A percentile compares a stretch with the other conserved stretches of the same genome.
phyloP scores from a whole-genome alignment of 1,140 invertebrate genomes.

The Orius insidiosus region DNA sequence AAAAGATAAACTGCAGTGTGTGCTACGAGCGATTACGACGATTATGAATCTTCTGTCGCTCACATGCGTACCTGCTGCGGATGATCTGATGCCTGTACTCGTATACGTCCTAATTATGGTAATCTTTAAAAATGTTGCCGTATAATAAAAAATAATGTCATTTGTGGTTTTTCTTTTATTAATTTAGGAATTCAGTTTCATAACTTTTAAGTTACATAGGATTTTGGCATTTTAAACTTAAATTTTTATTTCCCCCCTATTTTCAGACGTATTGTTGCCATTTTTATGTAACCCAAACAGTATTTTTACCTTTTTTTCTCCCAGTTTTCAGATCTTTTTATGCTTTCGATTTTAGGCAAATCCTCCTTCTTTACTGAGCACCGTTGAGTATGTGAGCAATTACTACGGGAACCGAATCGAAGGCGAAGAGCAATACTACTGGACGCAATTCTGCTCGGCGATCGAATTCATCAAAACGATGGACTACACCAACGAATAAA shows the following conservation, averaged over 20 bases:
- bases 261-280: too few relatives aligned
- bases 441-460: conserved; percentile 93
- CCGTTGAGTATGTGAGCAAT: conserved; percentile 88
- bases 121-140: too few relatives aligned
- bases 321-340: too few relatives aligned
- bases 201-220: too few relatives aligned
- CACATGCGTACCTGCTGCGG: conserved; percentile 79
- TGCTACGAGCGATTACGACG: conserved; percentile 71
- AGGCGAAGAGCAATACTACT: conserved; percentile 94
- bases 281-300: too few relatives aligned
- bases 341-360: conserved; percentile 51
- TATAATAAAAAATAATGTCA: too few relatives aligned
- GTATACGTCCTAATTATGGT: conserved; percentile 94
- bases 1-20: conserved; percentile 79
- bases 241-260: too few relatives aligned
- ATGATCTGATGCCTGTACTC: conserved; percentile 91
- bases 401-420: conserved; percentile 69
- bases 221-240: too few relatives aligned
- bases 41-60: conserved; percentile 86
- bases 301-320: too few relatives aligned
- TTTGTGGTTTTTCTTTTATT: too few relatives aligned
- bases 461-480: conserved; percentile 97
- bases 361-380: conserved; percentile 85
- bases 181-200: too few relatives aligned
- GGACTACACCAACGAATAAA: conserved; percentile 42